These are phyloP conservation scores for Muscidifurax raptorellus DNA, from an alignment of 1,140 invertebrate species.

Conservation along the genomic window DNA sequence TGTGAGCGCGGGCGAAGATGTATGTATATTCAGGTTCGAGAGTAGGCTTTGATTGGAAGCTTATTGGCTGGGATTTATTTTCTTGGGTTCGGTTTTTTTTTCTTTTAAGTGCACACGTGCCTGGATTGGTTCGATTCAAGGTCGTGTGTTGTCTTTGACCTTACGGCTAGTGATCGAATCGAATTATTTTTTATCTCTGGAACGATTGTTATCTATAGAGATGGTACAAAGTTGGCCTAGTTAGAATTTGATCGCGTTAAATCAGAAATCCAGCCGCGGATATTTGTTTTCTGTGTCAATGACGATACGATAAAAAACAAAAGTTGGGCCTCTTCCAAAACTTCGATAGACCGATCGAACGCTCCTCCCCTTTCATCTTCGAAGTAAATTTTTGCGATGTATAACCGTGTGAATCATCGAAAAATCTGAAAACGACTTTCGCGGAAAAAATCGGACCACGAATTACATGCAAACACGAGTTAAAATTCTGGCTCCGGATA, in stretches of 20 bases:
- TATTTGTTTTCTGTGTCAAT: not conserved
- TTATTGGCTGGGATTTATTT: not conserved
- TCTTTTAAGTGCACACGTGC: not conserved
- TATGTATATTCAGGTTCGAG: no score
- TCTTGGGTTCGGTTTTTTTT: not conserved
- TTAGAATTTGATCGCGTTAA: no score
- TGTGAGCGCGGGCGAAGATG: not conserved
- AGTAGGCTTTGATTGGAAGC: no score
- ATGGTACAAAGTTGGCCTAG: no score
- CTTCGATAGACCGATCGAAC: not conserved
- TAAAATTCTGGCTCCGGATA: slow-evolving; percentile 23
- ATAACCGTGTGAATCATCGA: not conserved
- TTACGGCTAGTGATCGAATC: not conserved
- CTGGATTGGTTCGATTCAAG: not conserved
- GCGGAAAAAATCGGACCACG: not conserved
- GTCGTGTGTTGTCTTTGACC: not conserved
- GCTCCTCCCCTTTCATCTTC: no score
- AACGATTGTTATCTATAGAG: not conserved
- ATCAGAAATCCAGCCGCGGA: no score
- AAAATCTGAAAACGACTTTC: not conserved
- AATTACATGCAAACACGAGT: not conserved
- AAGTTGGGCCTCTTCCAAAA: not conserved
- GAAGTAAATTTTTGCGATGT: no score
- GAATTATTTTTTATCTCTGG: no score
- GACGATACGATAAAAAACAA: not conserved